phyloP scores from a whole-genome alignment of 2,113 vertebrate species.

The Acanthochromis polyacanthus region DNA sequence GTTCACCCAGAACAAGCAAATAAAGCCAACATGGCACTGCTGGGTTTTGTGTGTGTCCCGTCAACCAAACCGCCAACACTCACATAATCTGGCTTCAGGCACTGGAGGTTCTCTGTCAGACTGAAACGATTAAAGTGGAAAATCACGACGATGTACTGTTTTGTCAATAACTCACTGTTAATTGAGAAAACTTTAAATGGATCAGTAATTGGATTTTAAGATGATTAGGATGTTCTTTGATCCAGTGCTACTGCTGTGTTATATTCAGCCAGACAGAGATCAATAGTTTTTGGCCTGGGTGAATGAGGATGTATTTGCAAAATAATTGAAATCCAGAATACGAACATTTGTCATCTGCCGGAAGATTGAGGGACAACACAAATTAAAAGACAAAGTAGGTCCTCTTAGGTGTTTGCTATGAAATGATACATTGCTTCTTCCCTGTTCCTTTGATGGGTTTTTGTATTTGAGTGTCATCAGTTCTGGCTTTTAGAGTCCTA shows the following conservation, averaged over 20 bases:
- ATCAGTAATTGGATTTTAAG: conserved; percentile 32
- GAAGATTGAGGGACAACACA: not conserved
- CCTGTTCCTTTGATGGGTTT: conserved; percentile 23
- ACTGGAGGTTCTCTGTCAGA: not conserved
- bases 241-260: conserved; percentile 1
- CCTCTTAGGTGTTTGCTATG: not conserved
- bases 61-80: not conserved
- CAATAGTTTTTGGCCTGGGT: conserved; percentile 28
- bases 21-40: not conserved
- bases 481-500: conserved; percentile 29
- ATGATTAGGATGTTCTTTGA: conserved; percentile 25
- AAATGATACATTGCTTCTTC: not conserved
- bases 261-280: conserved; percentile 24
- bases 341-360: conserved; percentile 12
- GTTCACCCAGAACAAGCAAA: not conserved
- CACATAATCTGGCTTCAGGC: not conserved
- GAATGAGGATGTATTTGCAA: conserved; percentile 32
- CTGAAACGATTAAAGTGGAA: not conserved
- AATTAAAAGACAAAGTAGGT: not conserved
- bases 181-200: conserved; percentile 32
- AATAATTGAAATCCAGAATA: conserved; percentile 9
- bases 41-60: not conserved
- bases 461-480: conserved; percentile 25
- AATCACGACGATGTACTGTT: not conserved
- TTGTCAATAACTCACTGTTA: conserved; percentile 38